phyloP scores from a whole-genome alignment of 2,113 vertebrate genomes.

The Cynopterus brachyotis region DNA sequence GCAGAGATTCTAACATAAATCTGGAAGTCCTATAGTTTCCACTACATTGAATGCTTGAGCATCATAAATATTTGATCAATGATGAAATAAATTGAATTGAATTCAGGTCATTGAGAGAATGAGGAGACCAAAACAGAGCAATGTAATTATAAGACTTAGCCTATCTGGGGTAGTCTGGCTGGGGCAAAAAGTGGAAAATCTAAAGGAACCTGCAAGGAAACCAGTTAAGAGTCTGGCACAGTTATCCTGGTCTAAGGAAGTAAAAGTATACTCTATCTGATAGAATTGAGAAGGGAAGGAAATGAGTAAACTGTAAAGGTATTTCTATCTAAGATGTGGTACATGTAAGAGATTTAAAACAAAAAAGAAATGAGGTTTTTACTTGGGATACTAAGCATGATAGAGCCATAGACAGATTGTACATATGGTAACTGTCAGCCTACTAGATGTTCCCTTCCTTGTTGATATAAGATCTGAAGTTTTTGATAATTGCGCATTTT shows the following conservation, averaged over 20 bases:
- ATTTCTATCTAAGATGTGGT: constrained; percentile 27
- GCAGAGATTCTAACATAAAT: constrained; percentile 17
- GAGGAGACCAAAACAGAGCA: constrained; percentile 23
- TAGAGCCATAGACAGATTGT: neutral
- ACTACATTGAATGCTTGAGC: neutral
- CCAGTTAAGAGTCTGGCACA: neutral
- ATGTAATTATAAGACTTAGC: constrained; percentile 43
- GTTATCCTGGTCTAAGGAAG: constrained; percentile 37
- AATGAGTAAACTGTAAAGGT: constrained; percentile 14
- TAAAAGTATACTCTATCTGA: neutral
- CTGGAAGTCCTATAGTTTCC: neutral
- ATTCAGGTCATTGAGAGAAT: constrained; percentile 40
- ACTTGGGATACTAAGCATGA: neutral
- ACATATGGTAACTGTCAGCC: neutral
- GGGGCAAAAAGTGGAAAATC: neutral
- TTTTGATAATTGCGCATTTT: neutral
- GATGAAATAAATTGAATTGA: constrained; percentile 42
- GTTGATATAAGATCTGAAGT: neutral
- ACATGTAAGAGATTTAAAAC: neutral
- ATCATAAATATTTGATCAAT: constrained; percentile 61
- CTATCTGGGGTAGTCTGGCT: neutral
- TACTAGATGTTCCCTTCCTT: neutral
- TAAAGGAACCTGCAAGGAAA: neutral
- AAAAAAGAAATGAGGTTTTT: neutral
- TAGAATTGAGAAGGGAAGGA: neutral